Percentiles rank a stretch among this genome's conserved stretches.
These are phyloP conservation scores for Larimichthys crocea DNA, from an alignment of 2,113 vertebrate species.

Conservation along the genomic window DNA sequence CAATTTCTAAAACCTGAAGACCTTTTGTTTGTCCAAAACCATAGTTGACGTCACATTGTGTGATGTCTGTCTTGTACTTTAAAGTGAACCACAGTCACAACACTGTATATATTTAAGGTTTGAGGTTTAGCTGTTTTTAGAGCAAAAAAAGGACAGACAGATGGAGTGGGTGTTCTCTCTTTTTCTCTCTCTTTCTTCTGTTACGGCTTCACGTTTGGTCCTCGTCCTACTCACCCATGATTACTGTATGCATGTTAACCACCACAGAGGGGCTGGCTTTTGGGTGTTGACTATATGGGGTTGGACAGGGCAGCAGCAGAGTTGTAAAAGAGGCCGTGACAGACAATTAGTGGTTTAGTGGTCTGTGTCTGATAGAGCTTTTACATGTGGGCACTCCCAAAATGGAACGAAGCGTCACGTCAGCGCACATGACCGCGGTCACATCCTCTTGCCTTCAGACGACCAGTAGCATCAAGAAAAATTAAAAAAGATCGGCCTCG, in stretches of 20 bases:
- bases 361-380: conserved; percentile 64
- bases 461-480: neutral
- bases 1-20: neutral
- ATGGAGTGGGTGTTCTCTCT: conserved; percentile 63
- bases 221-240: conserved; percentile 50
- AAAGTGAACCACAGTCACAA: conserved; percentile 34
- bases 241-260: conserved; percentile 61
- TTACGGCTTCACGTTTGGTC: conserved; percentile 46
- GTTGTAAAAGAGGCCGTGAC: conserved; percentile 58
- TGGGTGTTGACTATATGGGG: conserved; percentile 64
- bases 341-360: conserved; percentile 72
- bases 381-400: conserved; percentile 71
- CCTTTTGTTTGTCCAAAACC: conserved; percentile 21
- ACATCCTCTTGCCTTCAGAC: conserved; percentile 12
- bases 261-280: conserved; percentile 58
- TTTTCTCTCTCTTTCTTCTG: conserved; percentile 35
- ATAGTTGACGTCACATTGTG: conserved; percentile 41
- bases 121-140: conserved; percentile 75
- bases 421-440: conserved; percentile 10
- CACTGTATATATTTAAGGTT: conserved; percentile 58
- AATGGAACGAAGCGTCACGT: conserved; percentile 61
- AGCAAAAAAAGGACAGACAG: conserved; percentile 38
- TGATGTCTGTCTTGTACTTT: conserved; percentile 53
- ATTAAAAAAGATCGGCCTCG: neutral
- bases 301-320: conserved; percentile 46